These are phyloP conservation scores for Brachionus paranguensis DNA, from an alignment of 1,140 invertebrate species.

Conservation along the genomic window DNA sequence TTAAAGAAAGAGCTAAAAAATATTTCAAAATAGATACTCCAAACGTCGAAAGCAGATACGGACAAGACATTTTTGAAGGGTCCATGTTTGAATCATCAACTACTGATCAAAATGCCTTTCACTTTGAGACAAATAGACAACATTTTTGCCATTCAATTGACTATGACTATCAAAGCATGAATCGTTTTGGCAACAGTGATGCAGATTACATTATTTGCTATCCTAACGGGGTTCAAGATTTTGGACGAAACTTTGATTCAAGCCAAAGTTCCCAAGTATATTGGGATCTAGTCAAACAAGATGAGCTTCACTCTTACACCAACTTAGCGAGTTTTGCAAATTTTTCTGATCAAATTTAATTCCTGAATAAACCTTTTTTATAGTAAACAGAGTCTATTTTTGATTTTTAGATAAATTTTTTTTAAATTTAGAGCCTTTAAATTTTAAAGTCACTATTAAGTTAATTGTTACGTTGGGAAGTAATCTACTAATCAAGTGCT, in stretches of 20 bases:
- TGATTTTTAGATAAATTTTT: background rate
- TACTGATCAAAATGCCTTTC: background rate
- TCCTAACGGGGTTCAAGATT: background rate
- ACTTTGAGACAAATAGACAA: background rate
- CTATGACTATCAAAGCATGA: background rate
- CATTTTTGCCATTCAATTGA: background rate
- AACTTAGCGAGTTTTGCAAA: background rate
- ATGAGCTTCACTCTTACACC: background rate
- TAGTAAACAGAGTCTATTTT: background rate
- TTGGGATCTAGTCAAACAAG: background rate
- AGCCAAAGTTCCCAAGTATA: background rate
- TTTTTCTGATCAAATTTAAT: background rate
- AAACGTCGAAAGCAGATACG: background rate
- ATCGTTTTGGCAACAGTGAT: background rate
- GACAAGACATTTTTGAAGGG: background rate
- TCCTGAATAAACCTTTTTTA: background rate
- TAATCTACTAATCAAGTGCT: no score
- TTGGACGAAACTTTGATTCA: background rate
- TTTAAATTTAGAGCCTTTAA: no score
- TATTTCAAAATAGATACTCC: background rate
- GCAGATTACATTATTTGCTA: background rate
- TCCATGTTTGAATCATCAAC: background rate
- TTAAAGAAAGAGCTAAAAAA: background rate
- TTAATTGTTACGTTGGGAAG: no score
- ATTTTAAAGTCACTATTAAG: no score